Evolutionary conservation across 2,797 vertebrate species (phyloP), one percentile per base, ranked within the genome.

Genomic region (Argentina silus): DNA sequence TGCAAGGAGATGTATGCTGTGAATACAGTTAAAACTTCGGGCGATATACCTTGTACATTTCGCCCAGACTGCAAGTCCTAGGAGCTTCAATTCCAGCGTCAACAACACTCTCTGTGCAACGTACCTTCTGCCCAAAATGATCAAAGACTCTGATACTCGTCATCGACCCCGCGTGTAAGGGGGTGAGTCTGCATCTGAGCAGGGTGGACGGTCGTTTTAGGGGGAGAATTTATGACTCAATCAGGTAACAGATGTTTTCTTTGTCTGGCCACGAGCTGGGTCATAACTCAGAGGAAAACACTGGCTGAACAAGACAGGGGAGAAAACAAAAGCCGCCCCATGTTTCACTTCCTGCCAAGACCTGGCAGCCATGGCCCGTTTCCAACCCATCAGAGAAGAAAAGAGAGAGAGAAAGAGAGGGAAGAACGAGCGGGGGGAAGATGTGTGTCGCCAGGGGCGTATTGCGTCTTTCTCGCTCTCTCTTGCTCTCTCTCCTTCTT

Each of bases 151-250:
- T 2, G 27, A 36, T 36, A 36, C 27, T 36, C 27, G 27, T 36
- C 27, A 2, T 4, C 27, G 27, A 36, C 27, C 27, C 27, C 27
- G 27, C 27, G 27, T 36, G 27, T 36, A 36, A 36, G 27, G 27
- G 43, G 63, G 27, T 47, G 71, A 56, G 67, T 48, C 7, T 2
- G 69, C 19, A 12, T 48, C 55, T 67, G 53, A 60, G 57, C 45
- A 48, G 55, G 67, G n/a, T 88, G 78, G 79, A 84, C 74, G 80
- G 81, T 70, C 73, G 69, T 62, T 61, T 67, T 53, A 66, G 48
- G 76, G 81, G 36, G 55, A 62, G 80, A 85, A 92, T 92, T 91
- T 92, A 92, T 82, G 88, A 89, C 89, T 87, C 86, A 90, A 88
- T 91, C 88, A 81, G 78, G 79, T 50, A 81, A 79, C 89, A 91